phyloP scores from a whole-genome alignment of 2,113 vertebrate species.

The Paralichthys olivaceus region DNA sequence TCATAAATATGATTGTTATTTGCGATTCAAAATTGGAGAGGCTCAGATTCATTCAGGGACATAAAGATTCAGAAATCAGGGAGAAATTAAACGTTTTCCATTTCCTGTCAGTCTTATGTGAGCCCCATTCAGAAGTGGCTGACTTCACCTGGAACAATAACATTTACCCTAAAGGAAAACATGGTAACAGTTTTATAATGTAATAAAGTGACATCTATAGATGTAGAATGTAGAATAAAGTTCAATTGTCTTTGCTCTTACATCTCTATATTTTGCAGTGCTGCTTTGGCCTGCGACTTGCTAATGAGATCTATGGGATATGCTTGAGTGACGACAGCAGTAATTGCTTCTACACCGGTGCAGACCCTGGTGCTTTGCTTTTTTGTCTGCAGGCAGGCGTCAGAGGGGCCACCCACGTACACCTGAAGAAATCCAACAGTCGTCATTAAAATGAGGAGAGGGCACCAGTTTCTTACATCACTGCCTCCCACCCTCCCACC shows the following conservation, averaged over 20 bases:
- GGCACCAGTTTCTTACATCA: conserved; percentile 62
- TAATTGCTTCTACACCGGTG: conserved; percentile 56
- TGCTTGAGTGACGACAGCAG: conserved; percentile 39
- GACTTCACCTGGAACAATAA: neutral
- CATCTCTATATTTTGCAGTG: neutral
- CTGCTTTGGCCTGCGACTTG: conserved; percentile 23
- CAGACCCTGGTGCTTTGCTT: conserved; percentile 47
- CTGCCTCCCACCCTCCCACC: conserved; percentile 27
- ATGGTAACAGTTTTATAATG: neutral
- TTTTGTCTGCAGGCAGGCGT: conserved; percentile 35
- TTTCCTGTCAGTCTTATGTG: neutral
- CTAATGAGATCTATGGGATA: conserved; percentile 57
- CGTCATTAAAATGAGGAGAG: conserved; percentile 75
- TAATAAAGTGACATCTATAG: neutral
- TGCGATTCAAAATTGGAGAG: too few species aligned
- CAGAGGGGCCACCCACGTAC: conserved; percentile 26
- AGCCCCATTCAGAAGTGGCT: neutral
- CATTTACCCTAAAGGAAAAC: neutral
- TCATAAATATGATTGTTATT: too few species aligned
- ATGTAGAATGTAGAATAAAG: neutral
- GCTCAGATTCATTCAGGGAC: too few species aligned
- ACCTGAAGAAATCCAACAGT: conserved; percentile 70
- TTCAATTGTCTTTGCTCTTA: neutral
- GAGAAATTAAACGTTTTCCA: too few species aligned
- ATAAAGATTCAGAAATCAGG: too few species aligned